Evolutionary conservation across 2,113 vertebrate genomes (phyloP).

Genomic region (Labeo catla): DNA sequence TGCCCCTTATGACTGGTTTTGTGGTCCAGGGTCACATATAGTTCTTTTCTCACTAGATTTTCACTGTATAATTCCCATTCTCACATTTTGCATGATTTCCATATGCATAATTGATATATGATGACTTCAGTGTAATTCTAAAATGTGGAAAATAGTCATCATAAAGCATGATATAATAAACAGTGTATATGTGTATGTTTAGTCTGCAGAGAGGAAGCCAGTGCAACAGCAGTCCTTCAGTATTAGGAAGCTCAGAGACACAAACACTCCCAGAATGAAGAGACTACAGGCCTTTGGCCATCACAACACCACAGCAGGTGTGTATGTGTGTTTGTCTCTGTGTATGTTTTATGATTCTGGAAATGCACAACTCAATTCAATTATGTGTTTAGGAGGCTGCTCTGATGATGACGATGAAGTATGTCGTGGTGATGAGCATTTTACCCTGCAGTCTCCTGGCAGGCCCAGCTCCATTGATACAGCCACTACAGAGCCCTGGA

Average conservation of each 20-base stretch:
- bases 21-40: too few relatives aligned
- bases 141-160: not conserved
- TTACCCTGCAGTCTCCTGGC: slow-evolving; percentile 50
- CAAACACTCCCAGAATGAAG: slow-evolving; percentile 8
- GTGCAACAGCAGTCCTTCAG: not conserved
- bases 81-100: too few relatives aligned
- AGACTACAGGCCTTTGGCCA: not conserved
- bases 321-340: slow-evolving; percentile 5
- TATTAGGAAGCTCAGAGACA: slow-evolving; percentile 5
- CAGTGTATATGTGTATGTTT: not conserved
- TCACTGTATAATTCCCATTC: too few relatives aligned
- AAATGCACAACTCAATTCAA: not conserved
- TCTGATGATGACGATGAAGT: slow-evolving; percentile 14
- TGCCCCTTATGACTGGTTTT: too few relatives aligned
- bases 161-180: not conserved
- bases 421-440: not conserved
- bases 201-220: not conserved
- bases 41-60: too few relatives aligned
- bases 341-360: not conserved
- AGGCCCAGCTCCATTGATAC: slow-evolving; percentile 67
- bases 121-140: not conserved
- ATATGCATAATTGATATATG: too few relatives aligned
- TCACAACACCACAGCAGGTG: not conserved
- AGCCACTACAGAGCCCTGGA: slow-evolving; percentile 78
- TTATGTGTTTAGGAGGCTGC: not conserved